These are phyloP conservation scores for Ormyrus rosae DNA, from an alignment of 2,888 invertebrate species.

Conservation along the genomic window DNA sequence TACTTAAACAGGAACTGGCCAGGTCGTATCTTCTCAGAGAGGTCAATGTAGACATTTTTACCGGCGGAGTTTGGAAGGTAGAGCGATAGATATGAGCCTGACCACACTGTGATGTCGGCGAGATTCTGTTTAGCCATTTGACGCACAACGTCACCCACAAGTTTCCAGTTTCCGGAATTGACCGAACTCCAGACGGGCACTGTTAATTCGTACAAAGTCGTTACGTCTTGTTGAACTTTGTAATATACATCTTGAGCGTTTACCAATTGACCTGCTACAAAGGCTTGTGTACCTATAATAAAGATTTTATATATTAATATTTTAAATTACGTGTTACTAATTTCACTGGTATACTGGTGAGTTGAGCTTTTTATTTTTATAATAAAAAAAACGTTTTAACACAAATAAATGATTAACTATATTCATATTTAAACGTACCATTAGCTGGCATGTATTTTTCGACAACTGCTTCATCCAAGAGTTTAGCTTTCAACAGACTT, in stretches of 20 bases:
- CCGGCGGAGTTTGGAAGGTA: not conserved
- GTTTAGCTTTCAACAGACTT: not conserved
- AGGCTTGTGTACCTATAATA: not conserved
- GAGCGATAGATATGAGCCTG: not conserved
- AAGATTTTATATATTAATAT: too few relatives aligned
- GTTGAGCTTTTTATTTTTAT: not conserved
- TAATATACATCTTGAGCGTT: slow-evolving; percentile 1
- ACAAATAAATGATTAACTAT: too few relatives aligned
- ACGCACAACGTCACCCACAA: not conserved
- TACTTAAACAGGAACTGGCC: slow-evolving; percentile 20
- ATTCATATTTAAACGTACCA: not conserved
- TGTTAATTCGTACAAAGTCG: slow-evolving; percentile 7
- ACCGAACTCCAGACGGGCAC: slow-evolving; percentile 15
- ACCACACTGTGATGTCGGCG: not conserved
- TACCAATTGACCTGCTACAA: not conserved
- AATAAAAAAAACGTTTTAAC: too few relatives aligned
- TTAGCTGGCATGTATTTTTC: slow-evolving; percentile 3
- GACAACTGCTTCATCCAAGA: not conserved
- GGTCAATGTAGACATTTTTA: not conserved
- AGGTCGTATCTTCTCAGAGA: not conserved
- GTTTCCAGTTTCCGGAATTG: slow-evolving; percentile 14
- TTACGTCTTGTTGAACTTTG: not conserved
- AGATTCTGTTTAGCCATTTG: not conserved
- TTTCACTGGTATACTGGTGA: too few relatives aligned
- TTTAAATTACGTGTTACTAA: too few relatives aligned